Evolutionary conservation across 2,113 vertebrate species (phyloP), one percentile per base, ranked within the genome.

Genomic region (Rousettus leschenaultii): DNA sequence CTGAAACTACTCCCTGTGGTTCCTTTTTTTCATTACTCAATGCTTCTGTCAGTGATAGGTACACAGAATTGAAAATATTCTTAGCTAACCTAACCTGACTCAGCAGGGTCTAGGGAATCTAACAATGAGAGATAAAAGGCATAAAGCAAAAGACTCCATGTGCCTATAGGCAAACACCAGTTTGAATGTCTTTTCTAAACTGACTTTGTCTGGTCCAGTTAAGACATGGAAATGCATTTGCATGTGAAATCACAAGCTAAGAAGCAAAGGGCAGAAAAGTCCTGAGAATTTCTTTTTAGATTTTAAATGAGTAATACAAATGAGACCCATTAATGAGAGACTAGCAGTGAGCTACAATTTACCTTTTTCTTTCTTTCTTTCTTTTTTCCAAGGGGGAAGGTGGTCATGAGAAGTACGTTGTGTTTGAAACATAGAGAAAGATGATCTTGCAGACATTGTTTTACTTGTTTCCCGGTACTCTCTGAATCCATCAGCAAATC

Each of bases 1-100:
- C 53, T 87, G 83, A 84, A 89, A 89, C 53, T 84, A 57, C 89
- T 97, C 79, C 93, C 95, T 28, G 59, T 74, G 53, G 80, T 82
- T 97, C 26, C 33, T 13, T 95, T 92, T 96, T 68, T 92, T 97
- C 87, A 90, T 95, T 95, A 92, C 92, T 94, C 65, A 80, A 19
- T 87, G 80, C 40, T 95, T 95, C 83, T 97, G 92, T 97, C 92
- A 97, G 68, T 68, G 92, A 97, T 85, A 70, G 86, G 65, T 95
- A 95, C 83, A 90, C 28, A 86, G 65, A 87, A 79, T 19, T 80
- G 59, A 92, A 84, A 84, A 48, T 77, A 87, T 83, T 93, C 89
- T 97, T 73, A 84, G 70, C 24, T 77, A 94, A 89, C 40, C 10
- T 57, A 80, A 84, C 26, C 35, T 85, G 82, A 73, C 92, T 92